Evolutionary conservation across 2,797 vertebrate species (phyloP).

Genomic region (Argya squamiceps): DNA sequence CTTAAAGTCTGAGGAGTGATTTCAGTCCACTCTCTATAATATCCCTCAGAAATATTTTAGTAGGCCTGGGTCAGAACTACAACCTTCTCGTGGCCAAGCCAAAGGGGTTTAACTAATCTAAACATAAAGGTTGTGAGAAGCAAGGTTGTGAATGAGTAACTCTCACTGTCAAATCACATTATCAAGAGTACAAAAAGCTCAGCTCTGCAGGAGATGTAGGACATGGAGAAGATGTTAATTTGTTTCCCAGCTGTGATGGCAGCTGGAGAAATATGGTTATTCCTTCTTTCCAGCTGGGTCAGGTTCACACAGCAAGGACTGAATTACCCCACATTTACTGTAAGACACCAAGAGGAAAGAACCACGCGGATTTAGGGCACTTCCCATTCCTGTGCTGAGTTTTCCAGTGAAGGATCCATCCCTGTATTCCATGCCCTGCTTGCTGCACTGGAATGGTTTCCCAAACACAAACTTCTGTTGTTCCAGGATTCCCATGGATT

Average conservation of each 20-base stretch:
- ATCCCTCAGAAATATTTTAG: not conserved
- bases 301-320: not conserved
- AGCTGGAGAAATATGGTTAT: not conserved
- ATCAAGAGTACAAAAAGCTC: not conserved
- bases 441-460: not conserved
- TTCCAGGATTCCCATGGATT: not conserved
- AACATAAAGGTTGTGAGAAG: not conserved
- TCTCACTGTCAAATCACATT: not conserved
- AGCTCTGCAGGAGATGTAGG: not conserved
- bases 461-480: not conserved
- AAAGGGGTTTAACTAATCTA: not conserved
- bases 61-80: not conserved
- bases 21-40: not conserved
- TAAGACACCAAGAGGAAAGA: not conserved
- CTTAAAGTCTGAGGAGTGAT: not conserved
- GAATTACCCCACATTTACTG: not conserved
- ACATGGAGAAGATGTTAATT: not conserved
- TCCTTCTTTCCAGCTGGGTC: not conserved
- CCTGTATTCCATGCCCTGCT: not conserved
- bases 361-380: fast-evolving
- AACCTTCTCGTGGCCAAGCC: not conserved
- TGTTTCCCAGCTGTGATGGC: not conserved
- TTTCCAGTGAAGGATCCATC: not conserved
- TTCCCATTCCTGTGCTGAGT: not conserved
- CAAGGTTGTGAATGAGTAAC: not conserved